Evolutionary conservation across 2,888 invertebrate genomes (phyloP).

Genomic region (Pammene aurita): DNA sequence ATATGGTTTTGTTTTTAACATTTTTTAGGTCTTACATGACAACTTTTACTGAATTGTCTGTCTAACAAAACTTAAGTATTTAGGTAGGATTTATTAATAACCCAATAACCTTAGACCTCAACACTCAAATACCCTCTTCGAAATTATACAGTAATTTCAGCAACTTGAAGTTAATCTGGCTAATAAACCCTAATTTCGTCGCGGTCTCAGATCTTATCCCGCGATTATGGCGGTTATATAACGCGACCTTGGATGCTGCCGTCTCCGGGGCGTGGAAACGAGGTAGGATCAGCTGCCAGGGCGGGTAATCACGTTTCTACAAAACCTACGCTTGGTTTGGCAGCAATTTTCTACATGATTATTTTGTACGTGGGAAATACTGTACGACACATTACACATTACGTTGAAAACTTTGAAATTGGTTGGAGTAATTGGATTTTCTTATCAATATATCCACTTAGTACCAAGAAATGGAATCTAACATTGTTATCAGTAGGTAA

Average conservation of each 20-base stretch:
- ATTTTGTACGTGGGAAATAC: slow-evolving; percentile 1
- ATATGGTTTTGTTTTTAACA: too few relatives aligned
- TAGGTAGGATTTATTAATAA: too few relatives aligned
- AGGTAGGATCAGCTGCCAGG: slow-evolving; percentile 15
- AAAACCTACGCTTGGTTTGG: neutral
- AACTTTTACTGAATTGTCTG: too few relatives aligned
- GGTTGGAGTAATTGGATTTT: neutral
- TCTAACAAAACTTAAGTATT: too few relatives aligned
- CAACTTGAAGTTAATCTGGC: slow-evolving; percentile 9
- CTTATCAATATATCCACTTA: neutral
- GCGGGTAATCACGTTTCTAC: slow-evolving; percentile 8
- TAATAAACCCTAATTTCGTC: slow-evolving; percentile 15
- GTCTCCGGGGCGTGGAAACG: slow-evolving; percentile 25
- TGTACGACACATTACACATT: neutral
- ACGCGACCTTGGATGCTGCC: slow-evolving; percentile 25
- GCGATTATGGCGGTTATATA: slow-evolving; percentile 26
- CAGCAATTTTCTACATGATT: slow-evolving; percentile 4
- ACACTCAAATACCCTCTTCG: neutral
- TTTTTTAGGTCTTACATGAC: too few relatives aligned
- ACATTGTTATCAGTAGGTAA: neutral
- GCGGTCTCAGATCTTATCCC: slow-evolving; percentile 23
- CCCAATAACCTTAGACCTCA: too few relatives aligned
- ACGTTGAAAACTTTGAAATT: neutral
- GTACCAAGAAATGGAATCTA: neutral
- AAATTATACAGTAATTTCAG: neutral